Conservation (phyloP, 2,113 vertebrate genomes). For the Etia nguti region DNA sequence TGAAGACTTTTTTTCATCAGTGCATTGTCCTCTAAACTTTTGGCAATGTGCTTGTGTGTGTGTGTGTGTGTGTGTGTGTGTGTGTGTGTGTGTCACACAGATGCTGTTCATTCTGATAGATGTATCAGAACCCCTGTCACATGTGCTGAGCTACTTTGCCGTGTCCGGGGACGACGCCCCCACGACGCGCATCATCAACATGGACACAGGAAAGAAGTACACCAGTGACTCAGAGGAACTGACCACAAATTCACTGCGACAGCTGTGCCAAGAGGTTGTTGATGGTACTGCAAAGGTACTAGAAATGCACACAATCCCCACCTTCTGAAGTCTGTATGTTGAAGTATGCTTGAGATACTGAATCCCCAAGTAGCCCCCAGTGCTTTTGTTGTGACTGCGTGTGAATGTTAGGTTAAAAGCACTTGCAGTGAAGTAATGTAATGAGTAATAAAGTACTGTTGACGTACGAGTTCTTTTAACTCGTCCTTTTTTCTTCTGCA, state of each 20-base stretch:
- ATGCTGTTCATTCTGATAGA: conserved; percentile 84
- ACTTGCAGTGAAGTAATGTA: background rate
- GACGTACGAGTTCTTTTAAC: background rate
- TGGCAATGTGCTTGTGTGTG: background rate
- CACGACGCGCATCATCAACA: conserved; percentile 76
- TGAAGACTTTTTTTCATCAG: background rate
- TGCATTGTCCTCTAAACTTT: background rate
- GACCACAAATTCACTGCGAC: conserved; percentile 32
- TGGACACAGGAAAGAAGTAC: conserved; percentile 79
- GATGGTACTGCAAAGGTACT: conserved; percentile 77
- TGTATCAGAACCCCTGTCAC: conserved; percentile 35
- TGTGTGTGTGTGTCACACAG: conserved; percentile 35
- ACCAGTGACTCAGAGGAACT: conserved; percentile 28
- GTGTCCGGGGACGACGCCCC: conserved; percentile 70
- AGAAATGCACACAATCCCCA: background rate
- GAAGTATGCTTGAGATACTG: no score
- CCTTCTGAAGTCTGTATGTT: background rate
- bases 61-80: background rate
- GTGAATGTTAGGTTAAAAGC: background rate
- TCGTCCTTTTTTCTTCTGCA: conserved; percentile 39
- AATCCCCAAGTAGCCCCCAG: no score
- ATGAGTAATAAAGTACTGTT: background rate
- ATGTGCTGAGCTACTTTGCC: conserved; percentile 81
- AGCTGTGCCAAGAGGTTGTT: conserved; percentile 75
- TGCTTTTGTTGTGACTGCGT: background rate